Base-by-base conservation (phyloP, 2,888 invertebrate genomes). In the Incurvaria masculella region DNA sequence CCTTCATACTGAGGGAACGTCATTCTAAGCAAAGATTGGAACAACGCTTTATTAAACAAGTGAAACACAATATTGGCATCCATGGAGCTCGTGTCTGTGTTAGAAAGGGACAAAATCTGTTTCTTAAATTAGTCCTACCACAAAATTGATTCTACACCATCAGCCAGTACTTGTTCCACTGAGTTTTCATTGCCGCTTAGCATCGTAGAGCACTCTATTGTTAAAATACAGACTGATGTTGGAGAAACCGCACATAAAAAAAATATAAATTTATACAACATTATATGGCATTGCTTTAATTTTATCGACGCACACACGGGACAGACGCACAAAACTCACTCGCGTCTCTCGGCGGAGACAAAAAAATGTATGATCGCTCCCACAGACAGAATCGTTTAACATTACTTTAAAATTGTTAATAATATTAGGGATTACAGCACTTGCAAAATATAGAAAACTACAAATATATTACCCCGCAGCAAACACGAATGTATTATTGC, bases 381-480 rank as follows among this genome's bases (percentile, higher is more conserved):
- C 3, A 33, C 33, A n/a, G 21, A 27, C 10, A 21, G 20, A 20
- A 21, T 10, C 21, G 21, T 14, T 21, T 11, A 18, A 17, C 16
- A 19, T 20, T 16, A 19, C 21, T 4, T 17, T 42, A 18, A n/a
- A 42, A 21, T 21, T 21, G 20, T 42, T 42, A 42, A 21, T 21
- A 20, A 21, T 14, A 42, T 42, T 42, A 21, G 21, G 21, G 21
- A 42, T 21, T 42, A 21, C 42, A 42, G 42, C 42, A 20, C 21
- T 20, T 16, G 20, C 16, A 19, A 19, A 41, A 21, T 42, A 20
- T 42, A 21, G 21, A 21, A 16, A 21, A 20, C 21, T 21, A 16
- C 20, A 42, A 42, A 21, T 21, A 21, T 19, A 3, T 16, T 18
- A 42, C 19, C 10, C 19, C 10, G 42, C 42, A 42, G 10, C 11